Evolutionary conservation across 1,140 invertebrate genomes (phyloP).

Genomic region (Idris sp.): DNA sequence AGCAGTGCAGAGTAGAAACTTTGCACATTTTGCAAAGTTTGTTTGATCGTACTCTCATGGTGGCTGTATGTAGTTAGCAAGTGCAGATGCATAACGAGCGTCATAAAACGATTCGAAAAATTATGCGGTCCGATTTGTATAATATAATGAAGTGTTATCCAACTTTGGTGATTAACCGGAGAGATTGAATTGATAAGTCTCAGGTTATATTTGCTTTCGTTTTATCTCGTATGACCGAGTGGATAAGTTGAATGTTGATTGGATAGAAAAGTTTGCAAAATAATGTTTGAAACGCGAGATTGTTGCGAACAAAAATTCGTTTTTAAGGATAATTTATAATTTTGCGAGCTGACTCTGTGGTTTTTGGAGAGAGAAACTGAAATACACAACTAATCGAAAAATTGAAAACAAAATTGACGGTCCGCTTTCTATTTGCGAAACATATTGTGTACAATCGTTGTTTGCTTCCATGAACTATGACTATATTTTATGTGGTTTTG

Average conservation of each 20-base stretch:
- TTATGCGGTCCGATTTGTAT: constrained; percentile 47
- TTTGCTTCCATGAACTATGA: constrained; percentile 35
- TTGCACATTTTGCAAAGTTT: constrained; percentile 39
- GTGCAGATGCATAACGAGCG: constrained; percentile 38
- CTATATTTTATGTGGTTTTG: constrained; percentile 56
- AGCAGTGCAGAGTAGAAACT: constrained; percentile 20
- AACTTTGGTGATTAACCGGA: constrained; percentile 58
- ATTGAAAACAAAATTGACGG: background rate
- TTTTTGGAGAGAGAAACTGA: no score
- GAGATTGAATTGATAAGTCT: constrained; percentile 59
- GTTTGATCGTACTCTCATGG: constrained; percentile 26
- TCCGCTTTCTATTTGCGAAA: constrained; percentile 17
- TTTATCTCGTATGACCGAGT: constrained; percentile 49
- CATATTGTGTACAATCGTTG: constrained; percentile 14
- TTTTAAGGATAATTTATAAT: constrained; percentile 42
- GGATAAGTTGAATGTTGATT: constrained; percentile 42
- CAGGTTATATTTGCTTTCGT: constrained; percentile 54
- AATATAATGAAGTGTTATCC: constrained; percentile 59
- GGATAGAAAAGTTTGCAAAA: constrained; percentile 52
- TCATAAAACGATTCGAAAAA: constrained; percentile 51
- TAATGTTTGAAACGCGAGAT: constrained; percentile 42
- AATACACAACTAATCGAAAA: background rate
- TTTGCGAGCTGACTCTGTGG: constrained; percentile 26
- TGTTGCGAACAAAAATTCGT: no score
- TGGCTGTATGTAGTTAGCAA: constrained; percentile 25